Percentiles rank a stretch among this genome's conserved stretches.
Evolutionary conservation across 2,888 invertebrate genomes (phyloP).

Genomic region (Xanthia icteritia): DNA sequence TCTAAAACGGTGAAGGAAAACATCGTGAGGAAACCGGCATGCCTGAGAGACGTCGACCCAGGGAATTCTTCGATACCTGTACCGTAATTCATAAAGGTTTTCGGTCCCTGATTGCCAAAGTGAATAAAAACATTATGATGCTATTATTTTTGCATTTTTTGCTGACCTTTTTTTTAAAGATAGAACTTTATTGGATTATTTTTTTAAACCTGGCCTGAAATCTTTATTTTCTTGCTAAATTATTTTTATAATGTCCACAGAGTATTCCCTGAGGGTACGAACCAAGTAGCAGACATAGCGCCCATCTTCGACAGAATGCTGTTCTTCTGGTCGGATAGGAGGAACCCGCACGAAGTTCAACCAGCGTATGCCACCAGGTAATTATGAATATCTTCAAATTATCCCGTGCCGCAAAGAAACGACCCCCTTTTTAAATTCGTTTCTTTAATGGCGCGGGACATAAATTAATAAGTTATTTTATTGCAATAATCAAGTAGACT

Average conservation of each 20-base stretch:
- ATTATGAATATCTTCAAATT: conserved; percentile 10
- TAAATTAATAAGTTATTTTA: background rate
- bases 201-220: background rate
- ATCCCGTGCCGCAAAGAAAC: background rate
- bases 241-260: conserved; percentile 76
- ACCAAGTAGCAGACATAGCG: conserved; percentile 96
- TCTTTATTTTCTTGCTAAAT: background rate
- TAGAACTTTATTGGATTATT: background rate
- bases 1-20: no score
- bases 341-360: conserved; percentile 99
- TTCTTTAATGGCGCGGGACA: background rate
- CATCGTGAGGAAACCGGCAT: no score
- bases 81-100: no score
- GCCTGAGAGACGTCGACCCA: no score
- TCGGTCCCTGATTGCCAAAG: no score
- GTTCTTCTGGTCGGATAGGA: conserved; percentile 99
- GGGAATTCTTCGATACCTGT: no score
- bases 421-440: background rate
- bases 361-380: conserved; percentile 95
- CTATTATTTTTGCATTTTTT: no score
- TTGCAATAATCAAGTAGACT: background rate
- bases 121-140: no score
- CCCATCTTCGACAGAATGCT: conserved; percentile 97
- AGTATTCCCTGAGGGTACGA: conserved; percentile 97
- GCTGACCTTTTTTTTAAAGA: no score